phyloP scores from a whole-genome alignment of 2,888 invertebrate species.

The Leptopilina syphax region DNA sequence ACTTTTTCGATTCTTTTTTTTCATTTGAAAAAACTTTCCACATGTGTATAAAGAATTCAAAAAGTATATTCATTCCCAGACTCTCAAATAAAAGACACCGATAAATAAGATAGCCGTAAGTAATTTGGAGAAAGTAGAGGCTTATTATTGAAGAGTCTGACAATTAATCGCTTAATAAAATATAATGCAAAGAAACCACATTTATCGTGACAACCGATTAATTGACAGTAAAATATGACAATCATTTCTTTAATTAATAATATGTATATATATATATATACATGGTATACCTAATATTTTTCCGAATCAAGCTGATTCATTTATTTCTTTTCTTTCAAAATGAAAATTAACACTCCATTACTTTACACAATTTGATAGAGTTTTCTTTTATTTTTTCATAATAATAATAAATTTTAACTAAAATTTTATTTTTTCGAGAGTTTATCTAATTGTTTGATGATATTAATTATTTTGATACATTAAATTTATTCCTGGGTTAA shows the following conservation, averaged over 20 bases:
- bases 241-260: background rate
- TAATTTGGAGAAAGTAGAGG: background rate
- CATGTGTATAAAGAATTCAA: too few species aligned
- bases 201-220: conserved; percentile 15
- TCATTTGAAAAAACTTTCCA: too few species aligned
- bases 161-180: conserved; percentile 14
- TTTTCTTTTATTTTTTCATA: too few species aligned
- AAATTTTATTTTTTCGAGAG: too few species aligned
- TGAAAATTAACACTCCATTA: too few species aligned
- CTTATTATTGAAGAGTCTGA: background rate
- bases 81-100: background rate
- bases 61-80: background rate
- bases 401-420: background rate
- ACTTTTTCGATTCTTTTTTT: too few species aligned
- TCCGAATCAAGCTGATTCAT: background rate
- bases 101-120: background rate
- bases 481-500: too few species aligned
- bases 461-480: too few species aligned
- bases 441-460: too few species aligned
- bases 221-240: conserved; percentile 12
- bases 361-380: too few species aligned
- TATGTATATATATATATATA: background rate
- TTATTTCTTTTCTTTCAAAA: too few species aligned
- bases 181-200: conserved; percentile 13
- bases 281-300: background rate